Conservation (phyloP, 2,113 vertebrate species). For the Chamaetylas fuelleborni region DNA sequence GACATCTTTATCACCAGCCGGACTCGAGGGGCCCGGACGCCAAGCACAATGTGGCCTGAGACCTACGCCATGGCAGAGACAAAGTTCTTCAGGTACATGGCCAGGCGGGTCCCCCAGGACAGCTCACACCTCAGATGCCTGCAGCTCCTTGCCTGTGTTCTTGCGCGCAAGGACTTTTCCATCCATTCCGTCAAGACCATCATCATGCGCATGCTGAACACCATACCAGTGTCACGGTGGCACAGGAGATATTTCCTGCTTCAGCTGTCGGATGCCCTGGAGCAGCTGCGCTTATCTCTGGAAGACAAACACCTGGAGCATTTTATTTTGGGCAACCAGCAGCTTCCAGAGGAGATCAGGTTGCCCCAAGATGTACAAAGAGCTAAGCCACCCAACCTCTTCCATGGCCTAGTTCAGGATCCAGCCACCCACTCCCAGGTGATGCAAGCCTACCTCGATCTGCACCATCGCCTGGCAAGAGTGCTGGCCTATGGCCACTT, state of each 20-base stretch:
- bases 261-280: background rate
- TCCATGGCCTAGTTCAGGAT: accelerated
- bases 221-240: background rate
- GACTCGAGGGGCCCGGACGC: background rate
- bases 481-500: background rate
- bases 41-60: background rate
- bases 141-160: background rate
- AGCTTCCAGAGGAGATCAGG: background rate
- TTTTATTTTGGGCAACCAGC: background rate
- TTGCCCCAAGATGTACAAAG: background rate
- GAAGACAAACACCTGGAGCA: background rate
- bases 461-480: background rate
- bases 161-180: background rate
- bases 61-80: background rate
- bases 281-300: background rate
- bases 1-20: background rate
- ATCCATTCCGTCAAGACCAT: background rate
- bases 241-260: background rate
- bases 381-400: background rate
- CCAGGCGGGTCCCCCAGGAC: background rate
- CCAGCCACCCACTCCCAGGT: background rate
- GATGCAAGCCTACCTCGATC: background rate
- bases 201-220: background rate
- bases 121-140: background rate
- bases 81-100: background rate